Evolutionary conservation across 2,888 invertebrate species (phyloP).

Genomic region (Cantharis rufa): DNA sequence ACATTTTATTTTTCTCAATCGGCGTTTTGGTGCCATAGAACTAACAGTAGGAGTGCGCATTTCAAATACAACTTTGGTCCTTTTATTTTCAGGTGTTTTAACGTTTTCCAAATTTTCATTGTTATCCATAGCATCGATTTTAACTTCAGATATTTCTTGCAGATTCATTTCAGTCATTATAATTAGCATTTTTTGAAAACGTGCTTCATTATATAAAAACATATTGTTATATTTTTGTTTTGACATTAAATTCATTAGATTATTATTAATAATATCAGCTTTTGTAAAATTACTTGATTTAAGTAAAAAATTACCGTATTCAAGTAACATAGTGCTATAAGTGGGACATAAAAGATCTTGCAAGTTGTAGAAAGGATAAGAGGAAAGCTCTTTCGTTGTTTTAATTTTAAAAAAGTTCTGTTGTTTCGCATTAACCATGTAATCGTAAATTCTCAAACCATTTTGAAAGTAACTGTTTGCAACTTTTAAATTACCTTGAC

Average conservation of each 20-base stretch:
- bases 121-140: not conserved
- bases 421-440: conserved; percentile 24
- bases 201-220: conserved; percentile 39
- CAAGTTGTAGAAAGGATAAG: conserved; percentile 27
- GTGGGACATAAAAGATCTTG: conserved; percentile 29
- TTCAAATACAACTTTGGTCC: conserved; percentile 15
- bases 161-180: not conserved
- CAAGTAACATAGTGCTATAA: conserved; percentile 35
- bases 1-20: conserved; percentile 22
- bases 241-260: conserved; percentile 32
- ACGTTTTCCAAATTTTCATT: conserved; percentile 5
- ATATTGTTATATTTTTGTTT: conserved; percentile 32
- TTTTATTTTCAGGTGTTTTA: conserved; percentile 30
- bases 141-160: not conserved
- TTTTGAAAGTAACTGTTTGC: conserved; percentile 34
- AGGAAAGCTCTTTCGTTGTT: conserved; percentile 15
- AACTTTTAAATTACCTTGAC: conserved; percentile 24
- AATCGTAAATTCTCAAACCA: conserved; percentile 35
- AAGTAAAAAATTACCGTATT: conserved; percentile 36
- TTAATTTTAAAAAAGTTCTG: conserved; percentile 10
- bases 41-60: conserved; percentile 9
- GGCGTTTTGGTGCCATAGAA: conserved; percentile 17
- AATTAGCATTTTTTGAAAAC: conserved; percentile 36
- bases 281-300: conserved; percentile 23
- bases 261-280: conserved; percentile 34